These are phyloP conservation scores for Gari tellinella DNA, from an alignment of 2,888 invertebrate genomes.

Conservation along the genomic window DNA sequence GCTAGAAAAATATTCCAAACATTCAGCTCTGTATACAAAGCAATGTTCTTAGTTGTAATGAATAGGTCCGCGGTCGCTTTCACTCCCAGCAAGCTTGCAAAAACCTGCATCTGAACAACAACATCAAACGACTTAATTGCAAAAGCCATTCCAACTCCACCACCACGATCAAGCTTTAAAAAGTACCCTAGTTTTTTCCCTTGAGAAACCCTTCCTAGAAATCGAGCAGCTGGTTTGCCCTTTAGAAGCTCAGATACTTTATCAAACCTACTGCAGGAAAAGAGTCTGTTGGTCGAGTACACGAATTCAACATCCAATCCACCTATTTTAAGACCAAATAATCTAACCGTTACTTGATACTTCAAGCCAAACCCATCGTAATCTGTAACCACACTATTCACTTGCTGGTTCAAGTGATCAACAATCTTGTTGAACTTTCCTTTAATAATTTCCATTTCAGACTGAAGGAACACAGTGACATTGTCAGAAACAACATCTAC, in stretches of 20 bases:
- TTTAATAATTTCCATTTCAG: conserved; percentile 10
- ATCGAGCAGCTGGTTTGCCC: conserved; percentile 29
- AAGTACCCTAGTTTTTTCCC: conserved; percentile 15
- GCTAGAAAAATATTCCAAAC: conserved; percentile 43
- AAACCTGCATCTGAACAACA: conserved; percentile 23
- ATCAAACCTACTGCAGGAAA: conserved; percentile 36
- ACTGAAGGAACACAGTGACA: conserved; percentile 5
- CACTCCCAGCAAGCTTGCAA: conserved; percentile 27
- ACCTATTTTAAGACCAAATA: conserved; percentile 19
- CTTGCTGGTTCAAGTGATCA: conserved; percentile 10
- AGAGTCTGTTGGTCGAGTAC: conserved; percentile 13
- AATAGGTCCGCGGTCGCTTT: conserved; percentile 24
- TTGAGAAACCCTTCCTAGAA: conserved; percentile 1
- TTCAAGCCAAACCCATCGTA: conserved; percentile 24
- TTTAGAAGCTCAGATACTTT: conserved; percentile 31
- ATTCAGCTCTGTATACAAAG: conserved; percentile 34
- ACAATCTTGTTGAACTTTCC: conserved; percentile 11
- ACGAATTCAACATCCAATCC: conserved; percentile 38
- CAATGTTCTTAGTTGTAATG: conserved; percentile 25
- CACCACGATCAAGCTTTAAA: background rate
- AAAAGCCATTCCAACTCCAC: conserved; percentile 17
- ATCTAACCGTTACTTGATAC: conserved; percentile 1
- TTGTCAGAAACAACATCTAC: conserved; percentile 10
- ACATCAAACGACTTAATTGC: conserved; percentile 1
- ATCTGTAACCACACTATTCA: background rate